Base-by-base conservation (phyloP, 2,888 invertebrate genomes). In the Hololepta plana region DNA sequence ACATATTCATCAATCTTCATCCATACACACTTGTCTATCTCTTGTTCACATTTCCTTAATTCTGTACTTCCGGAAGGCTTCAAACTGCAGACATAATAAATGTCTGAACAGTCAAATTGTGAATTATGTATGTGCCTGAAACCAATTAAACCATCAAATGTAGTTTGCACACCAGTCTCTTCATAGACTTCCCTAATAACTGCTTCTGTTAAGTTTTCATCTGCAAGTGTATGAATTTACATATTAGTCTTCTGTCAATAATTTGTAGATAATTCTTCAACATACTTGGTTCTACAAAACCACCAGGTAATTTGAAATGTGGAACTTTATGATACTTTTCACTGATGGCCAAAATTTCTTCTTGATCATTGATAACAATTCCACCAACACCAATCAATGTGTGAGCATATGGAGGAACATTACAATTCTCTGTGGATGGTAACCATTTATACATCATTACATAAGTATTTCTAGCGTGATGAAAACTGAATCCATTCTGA, bases 291-390 rank as follows among this genome's bases (percentile, higher is more conserved):
- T 90, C 81, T 10, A 84, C 81, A 55, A 80, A 81, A 26, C 91
- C 91, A 27, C 93, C 91, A 9, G 93, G 91, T 4, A 91, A 57
- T 57, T 91, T 91, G 87, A 87, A 91, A 43, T 70, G 66, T 3
- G 64, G 57, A 23, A 47, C 43, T 10, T 59, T 47, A 30, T 59
- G 54, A 43, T 67, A 67, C 43, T 70, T 69, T 46, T 93, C 90
- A 37, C 69, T 64, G 0, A 93, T 79, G 11, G 81, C 79, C 26
- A 93, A 59, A 27, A 93, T 55, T 55, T 87, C 67, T 28, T 73
- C 62, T 5, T 68, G 60, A 4, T 74, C 67, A 51, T 87, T 82
- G 1, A 84, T 62, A 4, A 91, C 84, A 37, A 90, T 65, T 4
- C 79, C 87, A 15, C 87, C 91, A 4, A 84, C 81, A 23, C 91